Evolutionary conservation across 2,888 invertebrate genomes (phyloP).

Genomic region (Neoaliturus tenellus): DNA sequence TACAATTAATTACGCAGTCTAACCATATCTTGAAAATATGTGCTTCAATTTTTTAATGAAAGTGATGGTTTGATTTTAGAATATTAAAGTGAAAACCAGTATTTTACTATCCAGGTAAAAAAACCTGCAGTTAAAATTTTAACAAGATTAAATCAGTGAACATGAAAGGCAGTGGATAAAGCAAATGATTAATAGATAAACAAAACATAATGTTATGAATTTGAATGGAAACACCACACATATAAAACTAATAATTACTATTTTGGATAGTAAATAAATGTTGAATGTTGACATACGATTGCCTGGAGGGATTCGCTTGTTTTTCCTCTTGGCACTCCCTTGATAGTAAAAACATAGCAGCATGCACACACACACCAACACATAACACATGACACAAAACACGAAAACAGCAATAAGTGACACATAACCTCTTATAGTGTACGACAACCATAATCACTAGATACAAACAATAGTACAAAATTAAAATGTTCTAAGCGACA

Average conservation of each 20-base stretch:
- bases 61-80: no score
- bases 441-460: slow-evolving; percentile 22
- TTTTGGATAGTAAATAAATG: background rate
- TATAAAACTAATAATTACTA: background rate
- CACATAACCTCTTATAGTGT: slow-evolving; percentile 44
- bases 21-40: no score
- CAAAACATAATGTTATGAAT: background rate
- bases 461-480: slow-evolving; percentile 32
- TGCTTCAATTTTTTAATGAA: no score
- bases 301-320: slow-evolving; percentile 55
- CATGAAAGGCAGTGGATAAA: background rate
- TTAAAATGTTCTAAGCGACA: background rate
- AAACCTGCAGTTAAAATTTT: no score
- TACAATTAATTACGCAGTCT: no score
- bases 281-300: slow-evolving; percentile 51
- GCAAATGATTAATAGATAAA: background rate
- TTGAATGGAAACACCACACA: background rate
- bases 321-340: slow-evolving; percentile 55
- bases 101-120: no score
- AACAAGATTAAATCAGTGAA: background rate
- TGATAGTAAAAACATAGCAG: slow-evolving; percentile 51
- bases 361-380: slow-evolving; percentile 53
- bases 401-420: slow-evolving; percentile 19
- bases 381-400: slow-evolving; percentile 31
- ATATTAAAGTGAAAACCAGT: no score